Percentiles rank a stretch among this genome's conserved stretches.
These are phyloP conservation scores for Creontiades dilutus DNA, from an alignment of 2,888 invertebrate species.

Conservation along the genomic window DNA sequence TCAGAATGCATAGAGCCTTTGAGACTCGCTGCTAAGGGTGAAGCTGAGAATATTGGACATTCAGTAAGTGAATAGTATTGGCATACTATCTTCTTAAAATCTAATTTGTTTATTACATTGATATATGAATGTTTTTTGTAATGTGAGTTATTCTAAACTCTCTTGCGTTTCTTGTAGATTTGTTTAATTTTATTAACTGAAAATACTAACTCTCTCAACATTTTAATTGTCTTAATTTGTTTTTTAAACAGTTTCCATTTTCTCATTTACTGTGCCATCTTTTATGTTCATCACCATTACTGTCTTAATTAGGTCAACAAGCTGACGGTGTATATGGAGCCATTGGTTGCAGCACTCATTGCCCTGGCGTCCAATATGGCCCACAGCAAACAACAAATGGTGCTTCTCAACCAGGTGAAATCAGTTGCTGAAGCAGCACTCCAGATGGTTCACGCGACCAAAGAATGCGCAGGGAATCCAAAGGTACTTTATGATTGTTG, in stretches of 20 bases:
- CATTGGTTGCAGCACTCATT: conserved; percentile 89
- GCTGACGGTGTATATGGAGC: conserved; percentile 88
- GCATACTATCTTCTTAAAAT: no score
- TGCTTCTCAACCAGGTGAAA: conserved; percentile 93
- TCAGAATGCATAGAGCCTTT: conserved; percentile 92
- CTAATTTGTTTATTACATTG: no score
- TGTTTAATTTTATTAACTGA: no score
- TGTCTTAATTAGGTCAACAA: conserved; percentile 76
- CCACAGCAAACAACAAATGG: conserved; percentile 92
- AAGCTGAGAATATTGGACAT: conserved; percentile 96
- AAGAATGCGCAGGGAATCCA: conserved; percentile 95
- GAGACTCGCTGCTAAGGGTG: conserved; percentile 90
- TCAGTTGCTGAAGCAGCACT: conserved; percentile 96
- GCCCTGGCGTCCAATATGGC: conserved; percentile 94
- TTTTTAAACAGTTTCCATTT: background rate
- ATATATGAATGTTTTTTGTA: no score
- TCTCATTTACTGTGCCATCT: background rate
- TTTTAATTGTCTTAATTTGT: background rate
- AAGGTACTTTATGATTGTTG: conserved; percentile 80
- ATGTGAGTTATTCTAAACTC: no score
- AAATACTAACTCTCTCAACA: background rate
- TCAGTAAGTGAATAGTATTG: conserved; percentile 81
- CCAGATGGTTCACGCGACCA: conserved; percentile 90
- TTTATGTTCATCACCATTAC: background rate
- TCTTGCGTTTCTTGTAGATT: no score